Conservation (phyloP, 2,113 vertebrate genomes). For the Periophthalmus modestus region DNA sequence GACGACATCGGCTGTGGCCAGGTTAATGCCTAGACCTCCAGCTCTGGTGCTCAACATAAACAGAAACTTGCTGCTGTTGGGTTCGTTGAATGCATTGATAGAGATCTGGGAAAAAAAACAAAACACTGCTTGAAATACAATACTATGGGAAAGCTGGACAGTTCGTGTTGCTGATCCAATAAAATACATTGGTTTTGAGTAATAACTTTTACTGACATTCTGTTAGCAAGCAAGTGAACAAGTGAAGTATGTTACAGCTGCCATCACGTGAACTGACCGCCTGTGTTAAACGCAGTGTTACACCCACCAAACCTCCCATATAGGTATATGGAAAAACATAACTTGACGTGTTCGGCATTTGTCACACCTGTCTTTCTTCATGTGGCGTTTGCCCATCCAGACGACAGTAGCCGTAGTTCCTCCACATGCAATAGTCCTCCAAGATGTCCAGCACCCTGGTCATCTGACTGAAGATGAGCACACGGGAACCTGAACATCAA, state of each 20-base stretch:
- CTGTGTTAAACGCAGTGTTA: too few relatives aligned
- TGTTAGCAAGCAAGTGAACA: too few relatives aligned
- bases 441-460: constrained; percentile 96
- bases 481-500: constrained; percentile 84
- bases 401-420: constrained; percentile 92
- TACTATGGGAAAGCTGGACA: neutral
- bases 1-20: constrained; percentile 97
- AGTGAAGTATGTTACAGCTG: too few relatives aligned
- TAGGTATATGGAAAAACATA: too few relatives aligned
- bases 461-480: constrained; percentile 99
- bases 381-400: constrained; percentile 96
- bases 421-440: constrained; percentile 99
- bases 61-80: constrained; percentile 92
- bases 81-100: constrained; percentile 91
- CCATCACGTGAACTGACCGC: too few relatives aligned
- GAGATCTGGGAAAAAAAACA: constrained; percentile 84
- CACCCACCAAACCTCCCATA: too few relatives aligned
- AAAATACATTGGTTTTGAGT: too few relatives aligned
- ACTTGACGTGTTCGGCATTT: too few relatives aligned
- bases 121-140: neutral
- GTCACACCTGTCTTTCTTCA: constrained; percentile 92
- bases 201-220: too few relatives aligned
- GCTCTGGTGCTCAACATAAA: constrained; percentile 98
- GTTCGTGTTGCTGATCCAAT: neutral
- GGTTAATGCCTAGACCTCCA: constrained; percentile 95